These are phyloP conservation scores for Melitaea cinxia DNA, from an alignment of 1,140 invertebrate species.

Conservation along the genomic window DNA sequence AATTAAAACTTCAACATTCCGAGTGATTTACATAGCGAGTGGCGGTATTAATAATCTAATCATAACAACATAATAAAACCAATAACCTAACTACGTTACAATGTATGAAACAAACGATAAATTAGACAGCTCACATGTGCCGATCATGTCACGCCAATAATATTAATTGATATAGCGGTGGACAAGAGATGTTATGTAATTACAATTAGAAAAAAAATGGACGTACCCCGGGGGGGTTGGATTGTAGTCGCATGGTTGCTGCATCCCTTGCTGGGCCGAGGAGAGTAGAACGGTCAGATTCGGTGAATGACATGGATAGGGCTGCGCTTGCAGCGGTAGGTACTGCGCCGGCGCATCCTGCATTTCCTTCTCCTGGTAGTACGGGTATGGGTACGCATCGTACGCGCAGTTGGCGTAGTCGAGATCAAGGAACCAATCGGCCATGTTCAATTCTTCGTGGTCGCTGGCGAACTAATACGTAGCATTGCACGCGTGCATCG, in stretches of 20 bases:
- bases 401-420: slow-evolving; percentile 40
- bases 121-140: slow-evolving; percentile 18
- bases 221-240: slow-evolving; percentile 43
- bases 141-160: slow-evolving; percentile 24
- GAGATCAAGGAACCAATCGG: slow-evolving; percentile 46
- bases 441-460: slow-evolving; percentile 45
- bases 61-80: slow-evolving; percentile 25
- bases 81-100: slow-evolving; percentile 24
- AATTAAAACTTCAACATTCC: neutral
- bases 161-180: slow-evolving; percentile 8
- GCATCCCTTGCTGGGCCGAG: slow-evolving; percentile 10
- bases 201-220: slow-evolving; percentile 12
- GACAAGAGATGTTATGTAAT: slow-evolving; percentile 1
- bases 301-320: slow-evolving; percentile 13
- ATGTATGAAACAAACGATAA: slow-evolving; percentile 22
- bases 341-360: slow-evolving; percentile 24
- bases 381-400: slow-evolving; percentile 12
- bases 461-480: slow-evolving; percentile 42
- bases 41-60: slow-evolving; percentile 19
- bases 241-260: slow-evolving; percentile 5
- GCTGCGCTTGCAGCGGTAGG: slow-evolving; percentile 27
- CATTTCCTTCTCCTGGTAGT: slow-evolving; percentile 35
- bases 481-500: slow-evolving; percentile 55
- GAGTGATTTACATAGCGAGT: neutral
- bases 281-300: slow-evolving; percentile 23